Conservation (phyloP, 2,113 vertebrate genomes). For the Indicator indicator region DNA sequence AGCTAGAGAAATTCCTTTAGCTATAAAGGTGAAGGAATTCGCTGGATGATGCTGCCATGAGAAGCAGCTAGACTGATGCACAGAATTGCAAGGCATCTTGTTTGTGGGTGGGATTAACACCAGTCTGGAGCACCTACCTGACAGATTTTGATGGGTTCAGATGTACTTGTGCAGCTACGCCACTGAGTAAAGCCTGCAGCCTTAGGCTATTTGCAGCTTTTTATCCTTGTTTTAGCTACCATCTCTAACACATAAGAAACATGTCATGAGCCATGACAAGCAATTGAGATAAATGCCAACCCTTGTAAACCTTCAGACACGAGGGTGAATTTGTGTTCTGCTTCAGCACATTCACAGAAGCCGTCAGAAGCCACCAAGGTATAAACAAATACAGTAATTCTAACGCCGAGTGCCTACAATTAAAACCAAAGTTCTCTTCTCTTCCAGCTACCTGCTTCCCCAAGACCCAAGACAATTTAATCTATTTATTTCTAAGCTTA, state of each 20-base stretch:
- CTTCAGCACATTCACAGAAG: background rate
- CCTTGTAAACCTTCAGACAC: background rate
- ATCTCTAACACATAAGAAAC: background rate
- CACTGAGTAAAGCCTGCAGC: background rate
- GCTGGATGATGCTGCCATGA: background rate
- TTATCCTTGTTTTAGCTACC: conserved; percentile 28
- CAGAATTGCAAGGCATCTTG: background rate
- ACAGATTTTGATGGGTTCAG: background rate
- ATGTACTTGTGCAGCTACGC: background rate
- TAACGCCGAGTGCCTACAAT: background rate
- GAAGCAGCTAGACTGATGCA: background rate
- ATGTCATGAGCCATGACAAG: conserved; percentile 8
- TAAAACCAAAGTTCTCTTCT: background rate
- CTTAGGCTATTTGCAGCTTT: conserved; percentile 37
- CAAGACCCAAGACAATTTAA: background rate
- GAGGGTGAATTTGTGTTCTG: background rate
- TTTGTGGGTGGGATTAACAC: background rate
- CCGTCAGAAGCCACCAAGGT: background rate
- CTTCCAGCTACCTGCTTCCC: background rate
- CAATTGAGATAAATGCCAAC: conserved; percentile 30
- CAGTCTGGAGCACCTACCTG: background rate
- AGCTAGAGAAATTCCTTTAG: background rate
- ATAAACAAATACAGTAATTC: background rate
- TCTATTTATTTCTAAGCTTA: conserved; percentile 35
- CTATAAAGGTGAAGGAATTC: background rate